Percentiles rank a stretch among this genome's conserved stretches.
phyloP scores from a whole-genome alignment of 2,888 invertebrate genomes.

The Lasioglossum calceatum region DNA sequence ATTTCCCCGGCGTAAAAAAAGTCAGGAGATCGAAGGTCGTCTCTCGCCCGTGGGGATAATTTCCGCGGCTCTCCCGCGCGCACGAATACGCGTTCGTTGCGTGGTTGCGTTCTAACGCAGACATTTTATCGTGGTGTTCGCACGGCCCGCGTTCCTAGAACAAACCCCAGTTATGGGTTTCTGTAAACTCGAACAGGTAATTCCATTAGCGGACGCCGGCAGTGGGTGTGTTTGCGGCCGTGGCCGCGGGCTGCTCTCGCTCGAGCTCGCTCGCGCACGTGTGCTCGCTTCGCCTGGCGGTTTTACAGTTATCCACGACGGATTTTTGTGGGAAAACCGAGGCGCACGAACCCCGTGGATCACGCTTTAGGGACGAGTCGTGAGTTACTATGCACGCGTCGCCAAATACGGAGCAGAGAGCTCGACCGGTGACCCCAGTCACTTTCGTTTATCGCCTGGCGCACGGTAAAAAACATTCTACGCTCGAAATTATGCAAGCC shows the following conservation, averaged over 20 bases:
- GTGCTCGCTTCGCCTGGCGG: conserved; percentile 49
- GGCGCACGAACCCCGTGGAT: conserved; percentile 51
- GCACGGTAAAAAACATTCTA: not conserved
- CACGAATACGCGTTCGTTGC: conserved; percentile 21
- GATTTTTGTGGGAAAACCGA: conserved; percentile 68
- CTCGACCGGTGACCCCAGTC: conserved; percentile 26
- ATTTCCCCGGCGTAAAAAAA: conserved; percentile 17
- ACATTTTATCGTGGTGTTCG: conserved; percentile 56
- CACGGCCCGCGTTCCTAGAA: conserved; percentile 72
- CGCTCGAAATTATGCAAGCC: not conserved
- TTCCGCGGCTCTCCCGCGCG: conserved; percentile 56
- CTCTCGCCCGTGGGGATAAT: conserved; percentile 68
- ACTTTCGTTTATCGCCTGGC: conserved; percentile 50
- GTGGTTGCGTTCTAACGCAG: conserved; percentile 40
- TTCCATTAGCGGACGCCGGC: conserved; percentile 70
- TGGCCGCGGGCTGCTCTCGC: conserved; percentile 31
- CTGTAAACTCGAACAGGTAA: conserved; percentile 76
- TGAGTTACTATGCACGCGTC: conserved; percentile 23
- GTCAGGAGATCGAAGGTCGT: conserved; percentile 64
- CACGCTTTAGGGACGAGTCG: conserved; percentile 52
- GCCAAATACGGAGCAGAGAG: conserved; percentile 43
- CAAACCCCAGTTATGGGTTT: conserved; percentile 74
- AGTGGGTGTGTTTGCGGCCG: conserved; percentile 72
- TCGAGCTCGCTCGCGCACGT: conserved; percentile 37
- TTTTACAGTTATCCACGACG: conserved; percentile 69